Base-by-base conservation (phyloP, 2,113 vertebrate genomes). In the Sula dactylatra region DNA sequence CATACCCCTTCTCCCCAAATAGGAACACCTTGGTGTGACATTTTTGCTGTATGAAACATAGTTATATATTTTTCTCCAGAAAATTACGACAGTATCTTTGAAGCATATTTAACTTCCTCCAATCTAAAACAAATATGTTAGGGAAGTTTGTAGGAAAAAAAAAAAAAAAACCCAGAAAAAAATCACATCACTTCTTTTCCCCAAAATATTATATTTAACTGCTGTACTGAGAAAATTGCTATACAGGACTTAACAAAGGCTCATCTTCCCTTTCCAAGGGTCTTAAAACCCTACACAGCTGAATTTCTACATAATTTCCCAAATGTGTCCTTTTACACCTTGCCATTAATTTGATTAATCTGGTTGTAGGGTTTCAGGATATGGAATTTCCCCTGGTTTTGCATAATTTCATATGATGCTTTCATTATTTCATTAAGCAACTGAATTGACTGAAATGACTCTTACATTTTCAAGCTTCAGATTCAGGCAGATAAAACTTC, bases 371-470 rank as follows among this genome's bases (percentile, higher is more conserved):
- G 47, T 77, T 95, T 92, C 88, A 93, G 71, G 76, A 92, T 92
- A 95, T 58, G 86, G 88, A 96, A 95, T 88, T 96, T 97, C 62
- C 71, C 38, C 76, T 61, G 61, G 50, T 90, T 96, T 96, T 96
- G 90, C 92, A 82, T 91, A 90, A 96, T 91, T 94, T 96, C 61
- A 34, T 85, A 82, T 15, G 56, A 94, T 85, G 73, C 70, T 95
- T 94, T 93, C 22, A 14, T 96, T 96, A 93, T 91, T 95, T 94
- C 84, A 93, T 93, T 94, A 93, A 90, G 77, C 61, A 82, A 83
- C 56, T 88, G 83, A 95, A 86, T 83, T 49, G 88, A 90, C 71
- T 90, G 59, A 84, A 90, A 77, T 61, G 45, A 65, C 54, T 87
- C 64, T 87, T 80, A 79, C 6, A 83, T 92, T 94, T 88, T 93